Conservation (phyloP, 1,140 invertebrate genomes). For the Diorhabda elongata region DNA sequence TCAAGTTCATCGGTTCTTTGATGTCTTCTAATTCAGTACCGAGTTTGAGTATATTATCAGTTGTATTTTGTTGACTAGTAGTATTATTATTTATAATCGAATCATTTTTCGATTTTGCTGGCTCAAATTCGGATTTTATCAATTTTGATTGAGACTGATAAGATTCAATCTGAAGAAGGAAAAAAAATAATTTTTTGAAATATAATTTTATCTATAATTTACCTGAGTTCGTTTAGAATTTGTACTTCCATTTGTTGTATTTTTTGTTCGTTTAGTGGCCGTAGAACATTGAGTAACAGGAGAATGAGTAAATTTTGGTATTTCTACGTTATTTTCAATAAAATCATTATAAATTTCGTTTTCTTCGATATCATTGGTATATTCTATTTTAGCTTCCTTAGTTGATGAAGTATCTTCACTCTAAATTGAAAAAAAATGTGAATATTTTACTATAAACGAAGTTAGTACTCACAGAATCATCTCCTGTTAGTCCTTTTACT, state of each 20-base stretch:
- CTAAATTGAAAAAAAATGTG: constrained; percentile 25
- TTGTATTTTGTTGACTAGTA: neutral
- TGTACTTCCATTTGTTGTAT: constrained; percentile 18
- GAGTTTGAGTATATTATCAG: neutral
- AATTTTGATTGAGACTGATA: constrained; percentile 9
- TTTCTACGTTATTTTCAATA: constrained; percentile 32
- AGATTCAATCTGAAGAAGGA: neutral
- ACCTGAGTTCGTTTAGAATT: constrained; percentile 30
- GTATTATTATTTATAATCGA: constrained; percentile 7
- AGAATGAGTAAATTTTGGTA: constrained; percentile 21
- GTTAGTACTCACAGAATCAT: constrained; percentile 43
- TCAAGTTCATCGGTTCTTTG: constrained; percentile 16
- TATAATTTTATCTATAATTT: too few species aligned
- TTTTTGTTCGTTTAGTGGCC: constrained; percentile 22
- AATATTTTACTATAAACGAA: neutral
- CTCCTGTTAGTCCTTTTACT: constrained; percentile 75
- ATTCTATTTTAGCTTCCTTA: constrained; percentile 38
- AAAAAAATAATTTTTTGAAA: neutral
- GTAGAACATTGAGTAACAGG: constrained; percentile 20
- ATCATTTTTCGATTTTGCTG: constrained; percentile 12
- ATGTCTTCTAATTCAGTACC: constrained; percentile 5
- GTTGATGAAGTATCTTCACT: constrained; percentile 35
- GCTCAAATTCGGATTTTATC: constrained; percentile 11
- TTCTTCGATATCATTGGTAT: constrained; percentile 31
- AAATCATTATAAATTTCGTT: constrained; percentile 33